phyloP scores from a whole-genome alignment of 2,797 vertebrate species.

The Rachycentron canadum region DNA sequence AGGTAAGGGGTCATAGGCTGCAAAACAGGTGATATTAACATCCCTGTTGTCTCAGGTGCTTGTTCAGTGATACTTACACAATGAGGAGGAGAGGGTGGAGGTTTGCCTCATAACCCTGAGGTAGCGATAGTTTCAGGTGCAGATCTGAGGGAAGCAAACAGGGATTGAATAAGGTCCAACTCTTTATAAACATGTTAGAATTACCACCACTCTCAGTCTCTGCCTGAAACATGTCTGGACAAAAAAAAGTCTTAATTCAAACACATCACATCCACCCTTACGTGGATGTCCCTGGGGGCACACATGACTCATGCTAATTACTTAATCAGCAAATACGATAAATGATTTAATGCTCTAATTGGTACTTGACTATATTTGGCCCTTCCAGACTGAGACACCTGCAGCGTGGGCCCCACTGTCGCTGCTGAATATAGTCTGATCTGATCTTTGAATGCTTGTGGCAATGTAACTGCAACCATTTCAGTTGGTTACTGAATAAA shows the following conservation, averaged over 20 bases:
- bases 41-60: background rate
- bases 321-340: slow-evolving; percentile 15
- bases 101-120: slow-evolving; percentile 85
- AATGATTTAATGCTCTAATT: slow-evolving; percentile 12
- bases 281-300: background rate
- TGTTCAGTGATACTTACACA: slow-evolving; percentile 81
- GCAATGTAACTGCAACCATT: background rate
- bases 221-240: slow-evolving; percentile 14
- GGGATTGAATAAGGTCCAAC: slow-evolving; percentile 18
- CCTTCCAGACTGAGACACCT: slow-evolving; percentile 9
- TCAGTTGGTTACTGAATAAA: background rate
- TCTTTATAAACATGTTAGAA: background rate
- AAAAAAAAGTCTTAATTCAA: slow-evolving; percentile 5
- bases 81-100: slow-evolving; percentile 87
- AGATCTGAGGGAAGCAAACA: slow-evolving; percentile 80
- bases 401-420: background rate
- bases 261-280: background rate
- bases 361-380: slow-evolving; percentile 17
- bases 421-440: slow-evolving; percentile 11
- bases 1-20: background rate
- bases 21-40: background rate
- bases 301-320: slow-evolving; percentile 1
- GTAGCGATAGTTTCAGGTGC: slow-evolving; percentile 87
- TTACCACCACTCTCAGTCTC: slow-evolving; percentile 32
- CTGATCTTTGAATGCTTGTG: slow-evolving; percentile 2